Base-by-base conservation (phyloP, 2,797 vertebrate species). In the Linurgus olivaceus region DNA sequence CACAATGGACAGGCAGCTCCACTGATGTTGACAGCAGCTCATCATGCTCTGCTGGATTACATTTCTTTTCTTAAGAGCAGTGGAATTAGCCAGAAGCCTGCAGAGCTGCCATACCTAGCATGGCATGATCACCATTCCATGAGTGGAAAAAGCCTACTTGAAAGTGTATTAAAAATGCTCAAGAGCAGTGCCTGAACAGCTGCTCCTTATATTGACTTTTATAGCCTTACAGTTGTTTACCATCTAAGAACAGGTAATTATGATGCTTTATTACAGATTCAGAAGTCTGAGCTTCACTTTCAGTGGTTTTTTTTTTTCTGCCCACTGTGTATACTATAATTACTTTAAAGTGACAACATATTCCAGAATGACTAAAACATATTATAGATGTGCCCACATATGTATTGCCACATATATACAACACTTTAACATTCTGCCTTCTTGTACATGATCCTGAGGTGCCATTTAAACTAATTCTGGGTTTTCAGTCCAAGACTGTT, bases 401-500 rank as follows among this genome's bases (percentile, higher is more conserved):
- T 7, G 1, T n/a, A 35, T 26, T 45, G 3, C 8, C 29, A 33
- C 8, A 62, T 21, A 13, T 17, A 16, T 33, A 21, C 9, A 44
- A 24, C 2, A 6, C 7, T 42, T 28, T 5, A 33, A 1, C 10
- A 59, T 11, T 42, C 47, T 24, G 2, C 40, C 17, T 37, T 51
- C 16, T 23, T 4, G 1, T 9, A 24, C 10, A 6, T 3, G 11
- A 52, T 19, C 17, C 15, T 58, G 20, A 62, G 35, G 8, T 21
- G 3, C 5, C 3, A 61, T 40, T 87, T 33, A 52, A 77, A 31
- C 5, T 42, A 16, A 47, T 35, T 24, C 8, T 13, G 3, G 16
- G 5, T 3, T 1, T 9, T 42, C 8, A 6, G 3, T 3, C 61
- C 11, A 17, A 21, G 11, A 11, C 0, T 50, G 4, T 8, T 63